Percentiles rank a stretch among this genome's conserved stretches.
These are phyloP conservation scores for Mesocentrotus franciscanus DNA, from an alignment of 53 echinoderm and acorn worm genomes.

Conservation along the genomic window DNA sequence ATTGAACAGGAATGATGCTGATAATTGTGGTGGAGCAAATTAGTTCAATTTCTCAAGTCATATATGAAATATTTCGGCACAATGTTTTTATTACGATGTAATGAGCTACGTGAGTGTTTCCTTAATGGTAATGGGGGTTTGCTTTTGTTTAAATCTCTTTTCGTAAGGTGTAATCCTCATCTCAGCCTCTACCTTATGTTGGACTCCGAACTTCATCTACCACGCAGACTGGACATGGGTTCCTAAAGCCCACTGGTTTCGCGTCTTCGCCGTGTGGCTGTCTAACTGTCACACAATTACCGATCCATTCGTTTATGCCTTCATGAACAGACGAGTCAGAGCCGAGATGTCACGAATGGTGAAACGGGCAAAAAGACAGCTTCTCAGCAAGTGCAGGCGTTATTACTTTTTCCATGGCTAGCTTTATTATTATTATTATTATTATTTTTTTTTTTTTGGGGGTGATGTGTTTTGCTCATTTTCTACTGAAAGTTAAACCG, in stretches of 20 bases:
- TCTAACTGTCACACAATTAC: background rate
- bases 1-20: no score
- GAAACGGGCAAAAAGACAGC: background rate
- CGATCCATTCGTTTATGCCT: background rate
- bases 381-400: background rate
- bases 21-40: no score
- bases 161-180: background rate
- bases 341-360: background rate
- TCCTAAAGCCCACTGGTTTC: background rate
- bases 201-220: background rate
- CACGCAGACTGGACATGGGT: background rate
- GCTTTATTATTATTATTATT: no score
- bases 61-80: no score
- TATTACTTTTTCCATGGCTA: background rate
- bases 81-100: no score
- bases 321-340: constrained; percentile 3
- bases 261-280: background rate
- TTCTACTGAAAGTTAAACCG: no score
- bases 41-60: no score
- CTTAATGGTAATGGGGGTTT: background rate
- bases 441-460: no score
- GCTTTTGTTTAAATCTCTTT: background rate
- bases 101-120: background rate
- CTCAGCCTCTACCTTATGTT: background rate
- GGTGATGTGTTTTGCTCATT: no score